phyloP scores from a whole-genome alignment of 1,140 invertebrate species.

The Trissolcus basalis region DNA sequence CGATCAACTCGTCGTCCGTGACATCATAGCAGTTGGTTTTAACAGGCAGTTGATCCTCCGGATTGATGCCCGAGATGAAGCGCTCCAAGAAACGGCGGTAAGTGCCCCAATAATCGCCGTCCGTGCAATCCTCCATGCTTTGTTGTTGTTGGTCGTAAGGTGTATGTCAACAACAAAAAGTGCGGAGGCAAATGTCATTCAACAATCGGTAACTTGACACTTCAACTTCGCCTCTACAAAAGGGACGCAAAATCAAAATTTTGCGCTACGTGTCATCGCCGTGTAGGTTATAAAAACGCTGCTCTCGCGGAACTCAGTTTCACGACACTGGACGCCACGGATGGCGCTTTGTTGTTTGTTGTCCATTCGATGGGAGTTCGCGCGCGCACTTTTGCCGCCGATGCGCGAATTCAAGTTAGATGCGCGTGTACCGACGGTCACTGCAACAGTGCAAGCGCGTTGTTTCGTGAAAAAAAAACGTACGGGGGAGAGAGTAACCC shows the following conservation, averaged over 20 bases:
- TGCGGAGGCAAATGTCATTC: not conserved
- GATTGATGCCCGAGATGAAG: slow-evolving; percentile 81
- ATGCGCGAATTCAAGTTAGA: not conserved
- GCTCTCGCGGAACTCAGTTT: not conserved
- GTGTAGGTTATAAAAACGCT: slow-evolving; percentile 9
- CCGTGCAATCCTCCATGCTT: slow-evolving; percentile 57
- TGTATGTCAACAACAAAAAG: slow-evolving; percentile 3
- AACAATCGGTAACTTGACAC: not conserved
- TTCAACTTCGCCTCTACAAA: too few relatives aligned
- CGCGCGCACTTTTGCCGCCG: not conserved
- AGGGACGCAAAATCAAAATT: slow-evolving; percentile 20
- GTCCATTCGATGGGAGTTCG: not conserved
- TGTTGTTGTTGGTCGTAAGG: not conserved
- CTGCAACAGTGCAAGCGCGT: not conserved
- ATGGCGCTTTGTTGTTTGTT: not conserved
- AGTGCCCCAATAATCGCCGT: slow-evolving; percentile 81
- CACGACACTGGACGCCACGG: slow-evolving; percentile 2
- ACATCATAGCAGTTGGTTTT: slow-evolving; percentile 83
- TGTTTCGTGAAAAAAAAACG: not conserved
- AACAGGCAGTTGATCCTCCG: slow-evolving; percentile 84
- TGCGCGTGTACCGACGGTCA: not conserved
- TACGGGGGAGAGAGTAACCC: not conserved
- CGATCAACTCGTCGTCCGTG: slow-evolving; percentile 81
- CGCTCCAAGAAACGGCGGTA: slow-evolving; percentile 83
- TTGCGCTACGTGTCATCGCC: slow-evolving; percentile 16